Conservation (phyloP, 2,888 invertebrate species). For the Eupeodes latifasciatus region DNA sequence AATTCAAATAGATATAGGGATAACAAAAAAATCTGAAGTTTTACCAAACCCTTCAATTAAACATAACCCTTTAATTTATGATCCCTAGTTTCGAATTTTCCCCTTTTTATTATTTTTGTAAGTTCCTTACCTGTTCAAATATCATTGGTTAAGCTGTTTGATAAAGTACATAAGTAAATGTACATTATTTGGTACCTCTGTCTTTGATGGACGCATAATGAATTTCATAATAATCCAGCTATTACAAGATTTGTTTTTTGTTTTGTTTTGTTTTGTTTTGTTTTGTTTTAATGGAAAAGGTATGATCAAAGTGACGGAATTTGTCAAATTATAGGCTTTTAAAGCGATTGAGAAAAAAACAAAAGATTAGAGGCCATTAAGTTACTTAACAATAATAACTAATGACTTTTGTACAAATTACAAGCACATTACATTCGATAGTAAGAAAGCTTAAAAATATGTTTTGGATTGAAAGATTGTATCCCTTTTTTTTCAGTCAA, state of each 20-base stretch:
- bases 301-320: conserved; percentile 9
- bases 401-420: conserved; percentile 3
- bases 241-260: neutral
- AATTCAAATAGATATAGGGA: neutral
- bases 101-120: neutral
- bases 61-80: neutral
- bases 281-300: neutral
- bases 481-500: too few relatives aligned
- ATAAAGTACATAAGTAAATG: neutral
- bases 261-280: neutral
- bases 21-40: neutral
- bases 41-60: neutral
- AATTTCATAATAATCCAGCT: conserved; percentile 1
- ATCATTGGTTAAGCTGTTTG: neutral
- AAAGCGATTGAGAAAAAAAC: conserved; percentile 11
- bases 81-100: neutral
- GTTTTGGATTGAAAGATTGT: neutral
- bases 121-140: neutral
- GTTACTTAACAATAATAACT: neutral
- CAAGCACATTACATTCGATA: neutral
- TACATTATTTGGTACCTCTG: neutral
- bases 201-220: too few relatives aligned
- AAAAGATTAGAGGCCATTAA: neutral
- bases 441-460: neutral
- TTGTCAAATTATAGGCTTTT: conserved; percentile 22